These are phyloP conservation scores for Rhabdomys dilectus DNA, from an alignment of 2,113 vertebrate species.

Conservation along the genomic window DNA sequence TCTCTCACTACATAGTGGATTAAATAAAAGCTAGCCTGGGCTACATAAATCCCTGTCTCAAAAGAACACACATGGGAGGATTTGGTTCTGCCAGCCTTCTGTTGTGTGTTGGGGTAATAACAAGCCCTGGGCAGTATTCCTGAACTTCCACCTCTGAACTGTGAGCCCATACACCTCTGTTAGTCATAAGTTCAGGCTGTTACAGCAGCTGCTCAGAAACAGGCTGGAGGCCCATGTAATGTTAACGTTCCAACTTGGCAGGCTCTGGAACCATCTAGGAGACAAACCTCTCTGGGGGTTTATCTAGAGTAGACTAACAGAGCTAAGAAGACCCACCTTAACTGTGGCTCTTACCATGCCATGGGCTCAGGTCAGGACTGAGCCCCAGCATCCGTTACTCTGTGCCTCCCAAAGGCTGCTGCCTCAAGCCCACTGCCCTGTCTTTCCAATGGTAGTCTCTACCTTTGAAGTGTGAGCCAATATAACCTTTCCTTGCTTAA, in stretches of 20 bases:
- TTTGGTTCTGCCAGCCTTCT: rapidly evolving
- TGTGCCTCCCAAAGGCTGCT: neutral
- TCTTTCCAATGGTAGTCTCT: neutral
- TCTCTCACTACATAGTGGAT: neutral
- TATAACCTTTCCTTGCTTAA: too few relatives aligned
- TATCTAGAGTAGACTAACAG: neutral
- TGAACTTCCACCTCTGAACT: neutral
- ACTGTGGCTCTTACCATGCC: neutral
- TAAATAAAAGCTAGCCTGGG: neutral
- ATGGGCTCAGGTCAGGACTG: neutral
- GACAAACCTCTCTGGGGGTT: neutral
- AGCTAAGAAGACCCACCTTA: neutral
- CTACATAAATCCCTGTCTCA: neutral
- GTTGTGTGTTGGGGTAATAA: rapidly evolving
- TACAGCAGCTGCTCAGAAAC: too few relatives aligned
- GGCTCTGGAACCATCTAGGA: neutral
- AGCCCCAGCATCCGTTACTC: neutral
- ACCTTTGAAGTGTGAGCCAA: neutral
- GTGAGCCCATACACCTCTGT: neutral
- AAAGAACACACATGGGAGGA: neutral
- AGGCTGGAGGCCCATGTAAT: neutral
- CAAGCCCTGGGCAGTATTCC: neutral
- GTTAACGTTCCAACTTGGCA: neutral
- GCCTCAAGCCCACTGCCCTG: neutral
- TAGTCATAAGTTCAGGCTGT: too few relatives aligned